These are phyloP conservation scores for Sarcophilus harrisii DNA, from an alignment of 2,797 vertebrate species.

Conservation along the genomic window DNA sequence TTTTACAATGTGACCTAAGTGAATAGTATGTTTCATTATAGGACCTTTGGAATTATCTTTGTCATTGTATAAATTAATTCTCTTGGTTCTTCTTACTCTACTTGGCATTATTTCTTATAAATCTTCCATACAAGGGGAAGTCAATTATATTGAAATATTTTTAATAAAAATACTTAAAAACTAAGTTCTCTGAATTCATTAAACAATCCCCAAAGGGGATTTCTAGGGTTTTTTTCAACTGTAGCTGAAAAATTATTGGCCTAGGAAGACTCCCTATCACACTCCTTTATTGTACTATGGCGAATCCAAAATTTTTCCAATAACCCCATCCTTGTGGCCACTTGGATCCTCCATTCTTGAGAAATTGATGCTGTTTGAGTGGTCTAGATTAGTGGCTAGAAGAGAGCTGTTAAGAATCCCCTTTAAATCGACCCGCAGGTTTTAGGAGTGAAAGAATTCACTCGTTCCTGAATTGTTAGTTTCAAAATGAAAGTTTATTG, in stretches of 20 bases:
- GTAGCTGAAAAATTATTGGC: not conserved
- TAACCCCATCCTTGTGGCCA: not conserved
- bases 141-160: not conserved
- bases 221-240: not conserved
- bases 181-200: not conserved
- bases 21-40: not conserved
- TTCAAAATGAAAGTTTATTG: too few relatives aligned
- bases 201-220: not conserved
- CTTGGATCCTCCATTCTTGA: not conserved
- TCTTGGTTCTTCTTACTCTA: not conserved
- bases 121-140: not conserved
- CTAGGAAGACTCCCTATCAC: not conserved
- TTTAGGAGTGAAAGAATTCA: too few relatives aligned
- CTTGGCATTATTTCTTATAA: not conserved
- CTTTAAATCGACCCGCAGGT: too few relatives aligned
- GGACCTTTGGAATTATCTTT: not conserved
- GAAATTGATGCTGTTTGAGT: not conserved
- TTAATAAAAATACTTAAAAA: not conserved
- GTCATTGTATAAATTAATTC: not conserved
- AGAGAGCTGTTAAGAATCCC: too few relatives aligned
- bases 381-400: too few relatives aligned
- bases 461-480: too few relatives aligned
- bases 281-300: not conserved
- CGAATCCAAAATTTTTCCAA: not conserved
- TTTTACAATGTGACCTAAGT: not conserved